Conservation (phyloP, 2,797 vertebrate genomes). For the Bryconaethiops microstoma region DNA sequence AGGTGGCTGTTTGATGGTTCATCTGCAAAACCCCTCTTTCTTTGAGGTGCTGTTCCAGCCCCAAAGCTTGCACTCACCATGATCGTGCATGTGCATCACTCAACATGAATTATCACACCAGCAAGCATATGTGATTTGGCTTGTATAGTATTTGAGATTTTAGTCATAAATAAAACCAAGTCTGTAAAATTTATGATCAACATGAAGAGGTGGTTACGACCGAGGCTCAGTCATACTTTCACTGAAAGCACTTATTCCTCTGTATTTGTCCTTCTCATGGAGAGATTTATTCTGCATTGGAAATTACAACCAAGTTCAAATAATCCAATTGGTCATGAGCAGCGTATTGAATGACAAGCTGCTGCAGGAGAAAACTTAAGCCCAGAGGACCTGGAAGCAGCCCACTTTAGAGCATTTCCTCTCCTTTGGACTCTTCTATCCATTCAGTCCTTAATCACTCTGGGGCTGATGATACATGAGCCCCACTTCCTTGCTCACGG, state of each 20-base stretch:
- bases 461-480: slow-evolving; percentile 30
- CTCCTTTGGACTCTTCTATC: slow-evolving; percentile 12
- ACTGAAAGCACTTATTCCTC: slow-evolving; percentile 33
- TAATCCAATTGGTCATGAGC: slow-evolving; percentile 54
- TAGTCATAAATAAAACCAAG: slow-evolving; percentile 51
- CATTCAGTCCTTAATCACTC: slow-evolving; percentile 9
- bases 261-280: slow-evolving; percentile 44
- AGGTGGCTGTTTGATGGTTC: slow-evolving; percentile 41
- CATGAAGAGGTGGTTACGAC: slow-evolving; percentile 52
- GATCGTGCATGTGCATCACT: slow-evolving; percentile 21
- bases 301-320: slow-evolving; percentile 53
- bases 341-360: slow-evolving; percentile 30
- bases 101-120: slow-evolving; percentile 29
- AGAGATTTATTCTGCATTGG: slow-evolving; percentile 50
- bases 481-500: slow-evolving; percentile 46
- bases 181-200: slow-evolving; percentile 57
- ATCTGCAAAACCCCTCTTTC: slow-evolving; percentile 23
- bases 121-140: slow-evolving; percentile 26
- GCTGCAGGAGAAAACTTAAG: slow-evolving; percentile 14
- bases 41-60: slow-evolving; percentile 2
- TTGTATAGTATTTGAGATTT: slow-evolving; percentile 44
- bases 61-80: background rate
- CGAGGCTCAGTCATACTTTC: slow-evolving; percentile 29
- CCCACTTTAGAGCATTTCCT: slow-evolving; percentile 33
- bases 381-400: background rate